Conservation (phyloP, 2,113 vertebrate genomes). For the Oncorhynchus clarkii region DNA sequence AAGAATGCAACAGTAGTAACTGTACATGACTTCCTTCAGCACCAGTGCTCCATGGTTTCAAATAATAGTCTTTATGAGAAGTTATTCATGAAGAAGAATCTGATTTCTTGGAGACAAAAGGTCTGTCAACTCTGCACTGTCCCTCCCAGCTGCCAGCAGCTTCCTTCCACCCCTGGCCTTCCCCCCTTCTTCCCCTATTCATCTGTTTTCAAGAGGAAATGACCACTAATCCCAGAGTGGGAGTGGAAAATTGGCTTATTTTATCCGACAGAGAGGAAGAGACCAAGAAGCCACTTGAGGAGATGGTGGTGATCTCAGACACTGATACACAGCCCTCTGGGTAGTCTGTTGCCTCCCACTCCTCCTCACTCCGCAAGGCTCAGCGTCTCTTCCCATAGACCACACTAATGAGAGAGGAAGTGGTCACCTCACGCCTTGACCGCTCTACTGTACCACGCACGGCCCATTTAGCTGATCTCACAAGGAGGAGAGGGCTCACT, state of each 20-base stretch:
- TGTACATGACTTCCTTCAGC: too few species aligned
- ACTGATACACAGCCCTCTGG: not conserved
- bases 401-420: constrained; percentile 15
- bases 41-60: too few species aligned
- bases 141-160: not conserved
- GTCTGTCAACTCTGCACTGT: not conserved
- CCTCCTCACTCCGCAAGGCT: not conserved
- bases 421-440: not conserved
- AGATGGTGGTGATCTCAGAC: not conserved
- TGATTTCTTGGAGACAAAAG: too few species aligned
- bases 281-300: not conserved
- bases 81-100: too few species aligned
- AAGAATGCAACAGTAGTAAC: not conserved
- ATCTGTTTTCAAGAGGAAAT: constrained; percentile 7
- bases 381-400: not conserved
- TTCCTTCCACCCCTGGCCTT: not conserved
- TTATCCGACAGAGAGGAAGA: not conserved
- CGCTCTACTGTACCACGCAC: too few species aligned
- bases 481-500: not conserved
- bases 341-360: constrained; percentile 1
- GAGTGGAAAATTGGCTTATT: not conserved
- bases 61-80: too few species aligned
- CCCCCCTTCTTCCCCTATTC: not conserved
- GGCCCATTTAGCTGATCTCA: too few species aligned
- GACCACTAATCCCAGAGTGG: constrained; percentile 1